A percentile compares a stretch with the other conserved stretches of the same genome.
phyloP scores from a whole-genome alignment of 2,797 vertebrate species.

The Gymnodraco acuticeps region DNA sequence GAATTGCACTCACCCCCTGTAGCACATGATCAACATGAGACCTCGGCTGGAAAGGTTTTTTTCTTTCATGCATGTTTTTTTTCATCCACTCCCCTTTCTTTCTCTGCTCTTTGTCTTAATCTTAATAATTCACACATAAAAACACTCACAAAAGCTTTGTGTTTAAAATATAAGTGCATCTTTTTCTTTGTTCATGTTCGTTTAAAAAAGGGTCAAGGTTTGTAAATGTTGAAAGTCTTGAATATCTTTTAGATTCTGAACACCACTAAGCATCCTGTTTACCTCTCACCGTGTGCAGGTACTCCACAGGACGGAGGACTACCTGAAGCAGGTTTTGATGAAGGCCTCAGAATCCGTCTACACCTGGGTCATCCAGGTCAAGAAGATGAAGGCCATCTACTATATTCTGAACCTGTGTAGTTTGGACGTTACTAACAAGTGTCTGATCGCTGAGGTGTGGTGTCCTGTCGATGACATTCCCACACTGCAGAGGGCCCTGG shows the following conservation, averaged over 20 bases:
- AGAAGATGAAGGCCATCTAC: slow-evolving; percentile 99
- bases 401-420: slow-evolving; percentile 97
- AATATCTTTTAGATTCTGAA: not conserved
- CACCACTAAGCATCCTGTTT: not conserved
- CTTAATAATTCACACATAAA: not conserved
- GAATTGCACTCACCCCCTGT: slow-evolving; percentile 38
- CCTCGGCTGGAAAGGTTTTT: slow-evolving; percentile 37
- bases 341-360: slow-evolving; percentile 95
- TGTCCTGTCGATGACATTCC: slow-evolving; percentile 92
- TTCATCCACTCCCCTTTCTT: not conserved
- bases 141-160: not conserved
- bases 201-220: not conserved
- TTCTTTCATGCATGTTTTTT: not conserved
- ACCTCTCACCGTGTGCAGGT: slow-evolving; percentile 83
- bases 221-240: not conserved
- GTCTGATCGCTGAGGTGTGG: slow-evolving; percentile 98
- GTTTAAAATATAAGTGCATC: not conserved
- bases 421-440: slow-evolving; percentile 98
- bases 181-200: not conserved
- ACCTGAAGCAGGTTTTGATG: slow-evolving; percentile 92
- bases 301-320: slow-evolving; percentile 94
- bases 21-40: slow-evolving; percentile 77
- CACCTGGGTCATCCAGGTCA: slow-evolving; percentile 93
- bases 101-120: not conserved
- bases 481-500: slow-evolving; percentile 87